phyloP scores from a whole-genome alignment of 2,113 vertebrate genomes.

The Megaceryle maxima region DNA sequence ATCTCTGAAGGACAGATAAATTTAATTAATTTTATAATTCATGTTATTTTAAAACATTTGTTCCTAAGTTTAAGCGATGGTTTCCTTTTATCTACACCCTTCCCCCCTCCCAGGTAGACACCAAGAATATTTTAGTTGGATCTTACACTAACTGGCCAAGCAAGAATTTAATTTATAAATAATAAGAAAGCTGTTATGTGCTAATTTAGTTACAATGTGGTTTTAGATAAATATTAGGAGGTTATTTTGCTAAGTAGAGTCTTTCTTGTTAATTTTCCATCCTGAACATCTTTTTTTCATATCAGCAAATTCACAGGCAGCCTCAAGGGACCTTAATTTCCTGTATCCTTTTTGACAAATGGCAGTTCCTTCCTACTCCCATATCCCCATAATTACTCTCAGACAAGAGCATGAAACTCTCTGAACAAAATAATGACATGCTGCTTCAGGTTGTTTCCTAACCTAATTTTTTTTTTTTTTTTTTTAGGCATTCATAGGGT shows the following conservation, averaged over 20 bases:
- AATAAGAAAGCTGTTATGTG: background rate
- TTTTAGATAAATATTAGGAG: background rate
- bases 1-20: background rate
- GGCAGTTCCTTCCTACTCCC: background rate
- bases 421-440: background rate
- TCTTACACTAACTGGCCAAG: background rate
- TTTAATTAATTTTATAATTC: background rate
- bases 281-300: background rate
- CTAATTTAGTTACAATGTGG: background rate
- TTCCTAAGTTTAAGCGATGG: background rate
- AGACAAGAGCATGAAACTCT: background rate
- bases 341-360: background rate
- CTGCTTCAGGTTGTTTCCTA: background rate
- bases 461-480: background rate
- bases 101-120: background rate
- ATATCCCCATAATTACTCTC: background rate
- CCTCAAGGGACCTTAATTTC: background rate
- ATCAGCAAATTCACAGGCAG: background rate
- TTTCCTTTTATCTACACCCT: background rate
- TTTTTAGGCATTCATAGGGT: background rate
- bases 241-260: background rate
- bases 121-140: background rate
- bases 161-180: background rate
- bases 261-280: background rate
- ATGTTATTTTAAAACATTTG: background rate